Evolutionary conservation across 2,888 invertebrate genomes (phyloP).

Genomic region (Epinotia ramella): DNA sequence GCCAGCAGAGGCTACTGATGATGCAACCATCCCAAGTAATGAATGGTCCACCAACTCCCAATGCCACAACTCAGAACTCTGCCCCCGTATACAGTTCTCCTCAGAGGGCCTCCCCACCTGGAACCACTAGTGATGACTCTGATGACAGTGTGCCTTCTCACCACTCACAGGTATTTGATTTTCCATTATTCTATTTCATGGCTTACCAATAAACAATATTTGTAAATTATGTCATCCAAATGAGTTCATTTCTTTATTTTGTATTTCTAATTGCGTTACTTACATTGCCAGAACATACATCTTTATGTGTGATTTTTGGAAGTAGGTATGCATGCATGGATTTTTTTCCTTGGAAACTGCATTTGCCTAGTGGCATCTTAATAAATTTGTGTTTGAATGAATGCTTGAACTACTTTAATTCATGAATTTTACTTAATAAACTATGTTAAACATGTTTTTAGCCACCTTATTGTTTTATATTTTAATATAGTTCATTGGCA

Average conservation of each 20-base stretch:
- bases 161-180: constrained; percentile 77
- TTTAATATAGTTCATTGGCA: constrained; percentile 83
- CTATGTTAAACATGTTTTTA: background rate
- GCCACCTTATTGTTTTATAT: constrained; percentile 39
- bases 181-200: background rate
- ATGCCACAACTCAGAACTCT: constrained; percentile 71
- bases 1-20: constrained; percentile 82
- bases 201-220: background rate
- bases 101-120: constrained; percentile 87
- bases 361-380: background rate
- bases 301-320: background rate
- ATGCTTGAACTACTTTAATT: background rate
- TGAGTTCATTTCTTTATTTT: background rate
- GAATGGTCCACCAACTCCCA: constrained; percentile 78
- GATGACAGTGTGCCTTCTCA: constrained; percentile 92
- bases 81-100: constrained; percentile 84
- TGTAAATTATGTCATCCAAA: background rate
- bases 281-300: background rate
- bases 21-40: constrained; percentile 83
- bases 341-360: constrained; percentile 5
- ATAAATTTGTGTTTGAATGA: background rate
- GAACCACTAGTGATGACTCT: constrained; percentile 94
- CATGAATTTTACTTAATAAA: background rate
- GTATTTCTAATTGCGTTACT: background rate
- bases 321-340: constrained; percentile 12